Evolutionary conservation across 2,888 invertebrate species (phyloP), one percentile per base, ranked within the genome.

Genomic region (Andrena trimmerana): DNA sequence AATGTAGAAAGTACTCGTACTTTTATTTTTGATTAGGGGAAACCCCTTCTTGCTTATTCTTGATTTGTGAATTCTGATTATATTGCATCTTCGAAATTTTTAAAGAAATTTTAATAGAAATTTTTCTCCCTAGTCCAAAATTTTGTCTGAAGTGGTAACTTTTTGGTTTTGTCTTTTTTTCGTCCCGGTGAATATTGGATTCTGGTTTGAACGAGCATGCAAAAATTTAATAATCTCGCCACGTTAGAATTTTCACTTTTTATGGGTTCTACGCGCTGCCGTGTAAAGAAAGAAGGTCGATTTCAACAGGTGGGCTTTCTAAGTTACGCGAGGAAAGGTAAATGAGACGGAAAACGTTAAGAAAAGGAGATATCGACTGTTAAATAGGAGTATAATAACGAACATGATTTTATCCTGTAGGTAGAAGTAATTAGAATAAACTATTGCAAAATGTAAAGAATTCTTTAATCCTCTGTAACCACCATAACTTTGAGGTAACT

Each of bases 241-340:
- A 24, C 66, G 52, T 48, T 66, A 13, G 62, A 27, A 57, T 81
- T 81, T 74, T 81, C 74, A 81, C 81, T 81, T 81, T 81, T 76
- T 82, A 81, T 82, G 68, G 76, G 48, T 71, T 75, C 42, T 54
- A 50, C 63, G 69, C 57, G 27, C 50, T 54, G 33, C 62, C 31
- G 27, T 27, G 62, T 29, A 59, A 69, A 50, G 50, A 81, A 66
- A 78, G 71, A 66, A 67, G 67, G 54, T 59, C 76, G 76, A 67
- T 72, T 83, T 83, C 83, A 83, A 83, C 83, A 82, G 83, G 83
- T 83, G 83, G 83, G 74, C 63, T 78, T 78, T 83, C 78, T 83
- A 77, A 62, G 60, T 70, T 77, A 33, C 29, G 54, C 65, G 57
- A 36, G 59, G 66, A 54, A 65, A 50, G 29, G 54, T 73, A 83